A percentile compares a stretch with the other conserved stretches of the same genome.
Conservation (phyloP, 35 echinoderm and acorn worm genomes). For the Ptychodera flava region DNA sequence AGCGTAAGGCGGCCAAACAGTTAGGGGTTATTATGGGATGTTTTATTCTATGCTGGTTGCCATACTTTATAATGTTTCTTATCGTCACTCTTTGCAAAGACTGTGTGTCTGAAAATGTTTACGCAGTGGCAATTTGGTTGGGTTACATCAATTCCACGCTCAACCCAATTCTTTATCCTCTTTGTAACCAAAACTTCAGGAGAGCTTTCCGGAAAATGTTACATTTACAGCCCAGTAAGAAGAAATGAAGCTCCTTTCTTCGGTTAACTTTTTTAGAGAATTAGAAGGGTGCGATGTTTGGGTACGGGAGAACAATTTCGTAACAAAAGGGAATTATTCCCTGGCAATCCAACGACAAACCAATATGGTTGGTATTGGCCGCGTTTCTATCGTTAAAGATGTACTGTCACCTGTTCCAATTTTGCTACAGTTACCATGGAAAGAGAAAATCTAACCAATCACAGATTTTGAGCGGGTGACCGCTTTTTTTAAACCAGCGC, state of each 20-base stretch:
- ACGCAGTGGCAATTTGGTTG: conserved; percentile 82
- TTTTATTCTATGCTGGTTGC: conserved; percentile 92
- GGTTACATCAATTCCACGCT: conserved; percentile 95
- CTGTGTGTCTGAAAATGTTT: conserved; percentile 43
- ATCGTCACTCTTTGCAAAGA: conserved; percentile 68
- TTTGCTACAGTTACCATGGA: too few relatives aligned
- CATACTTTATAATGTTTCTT: conserved; percentile 89
- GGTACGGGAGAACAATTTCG: too few relatives aligned
- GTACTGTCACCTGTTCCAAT: too few relatives aligned
- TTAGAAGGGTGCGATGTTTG: not conserved
- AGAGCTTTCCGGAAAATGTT: conserved; percentile 87
- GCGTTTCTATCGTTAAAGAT: too few relatives aligned
- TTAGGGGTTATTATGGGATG: conserved; percentile 90
- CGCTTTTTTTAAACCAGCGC: too few relatives aligned
- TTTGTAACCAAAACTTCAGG: conserved; percentile 93
- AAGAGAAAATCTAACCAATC: too few relatives aligned
- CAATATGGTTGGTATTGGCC: too few relatives aligned
- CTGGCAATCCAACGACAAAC: too few relatives aligned
- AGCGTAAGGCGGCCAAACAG: conserved; percentile 90
- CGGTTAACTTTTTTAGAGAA: not conserved
- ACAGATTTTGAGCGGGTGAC: too few relatives aligned
- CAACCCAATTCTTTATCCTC: conserved; percentile 92
- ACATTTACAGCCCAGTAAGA: not conserved
- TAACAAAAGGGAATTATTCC: too few relatives aligned
- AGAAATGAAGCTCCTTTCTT: not conserved